Conservation (phyloP, 1,140 invertebrate genomes). For the Temnothorax nylanderi region DNA sequence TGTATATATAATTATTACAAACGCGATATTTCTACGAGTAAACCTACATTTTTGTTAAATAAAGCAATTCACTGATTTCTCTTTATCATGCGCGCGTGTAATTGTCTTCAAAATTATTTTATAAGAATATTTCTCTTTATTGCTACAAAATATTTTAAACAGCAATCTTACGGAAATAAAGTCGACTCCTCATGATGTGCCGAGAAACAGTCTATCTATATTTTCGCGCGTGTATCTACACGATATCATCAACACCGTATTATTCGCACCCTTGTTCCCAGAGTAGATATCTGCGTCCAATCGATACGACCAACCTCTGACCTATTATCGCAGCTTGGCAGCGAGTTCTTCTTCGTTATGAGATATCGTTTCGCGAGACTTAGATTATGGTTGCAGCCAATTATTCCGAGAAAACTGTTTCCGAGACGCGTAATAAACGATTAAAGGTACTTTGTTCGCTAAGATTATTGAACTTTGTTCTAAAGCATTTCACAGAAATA, state of each 20-base stretch:
- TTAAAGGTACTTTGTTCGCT: constrained; percentile 40
- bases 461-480: not conserved
- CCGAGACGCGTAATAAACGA: constrained; percentile 36
- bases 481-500: not conserved
- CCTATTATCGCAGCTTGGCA: constrained; percentile 70
- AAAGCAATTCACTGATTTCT: not conserved
- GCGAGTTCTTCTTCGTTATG: constrained; percentile 61
- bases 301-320: constrained; percentile 74
- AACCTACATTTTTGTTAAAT: not conserved
- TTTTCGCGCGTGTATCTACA: constrained; percentile 40
- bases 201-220: constrained; percentile 41
- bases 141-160: not conserved
- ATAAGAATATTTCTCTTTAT: not conserved
- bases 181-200: constrained; percentile 7
- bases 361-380: constrained; percentile 71
- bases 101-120: not conserved
- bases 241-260: constrained; percentile 35
- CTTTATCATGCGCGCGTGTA: not conserved
- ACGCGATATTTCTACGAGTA: not conserved
- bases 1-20: not conserved
- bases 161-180: constrained; percentile 37
- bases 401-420: constrained; percentile 63
- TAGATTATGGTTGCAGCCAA: constrained; percentile 46
- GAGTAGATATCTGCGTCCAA: constrained; percentile 68
- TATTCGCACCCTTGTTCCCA: constrained; percentile 67